Percentiles rank a stretch among this genome's conserved stretches.
phyloP scores from a whole-genome alignment of 2,113 vertebrate genomes.

The Microtus montanus region DNA sequence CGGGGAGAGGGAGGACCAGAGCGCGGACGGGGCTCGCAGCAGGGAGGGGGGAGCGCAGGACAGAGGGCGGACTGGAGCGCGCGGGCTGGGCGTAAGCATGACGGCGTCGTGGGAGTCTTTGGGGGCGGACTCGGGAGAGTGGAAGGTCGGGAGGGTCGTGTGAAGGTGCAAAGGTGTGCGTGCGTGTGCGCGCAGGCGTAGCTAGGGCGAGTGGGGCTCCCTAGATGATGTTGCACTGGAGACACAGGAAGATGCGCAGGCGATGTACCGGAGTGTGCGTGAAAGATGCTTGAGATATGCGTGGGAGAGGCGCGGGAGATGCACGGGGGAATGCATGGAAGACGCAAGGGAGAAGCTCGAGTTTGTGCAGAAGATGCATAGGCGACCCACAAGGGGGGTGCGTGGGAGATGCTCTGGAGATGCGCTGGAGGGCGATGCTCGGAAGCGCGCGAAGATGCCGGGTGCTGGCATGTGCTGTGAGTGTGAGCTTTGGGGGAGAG shows the following conservation, averaged over 20 bases:
- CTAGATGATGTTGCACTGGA: background rate
- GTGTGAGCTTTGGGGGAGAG: background rate
- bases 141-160: constrained; percentile 12
- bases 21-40: background rate
- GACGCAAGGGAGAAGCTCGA: background rate
- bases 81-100: background rate
- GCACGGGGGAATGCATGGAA: background rate
- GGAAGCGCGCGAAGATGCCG: background rate
- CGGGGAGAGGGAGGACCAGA: background rate
- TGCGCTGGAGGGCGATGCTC: background rate
- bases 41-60: background rate
- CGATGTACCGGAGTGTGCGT: background rate
- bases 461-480: background rate
- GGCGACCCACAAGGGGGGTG: background rate
- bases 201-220: background rate
- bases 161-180: constrained; percentile 15
- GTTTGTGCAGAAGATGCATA: background rate
- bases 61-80: background rate
- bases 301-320: background rate
- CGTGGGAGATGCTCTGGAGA: background rate
- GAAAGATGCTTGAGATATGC: background rate
- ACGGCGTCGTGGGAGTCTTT: background rate
- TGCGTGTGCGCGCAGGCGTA: background rate
- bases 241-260: background rate
- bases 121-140: background rate